Conservation (phyloP, 1,140 invertebrate species). For the Neoseiulus cucumeris region DNA sequence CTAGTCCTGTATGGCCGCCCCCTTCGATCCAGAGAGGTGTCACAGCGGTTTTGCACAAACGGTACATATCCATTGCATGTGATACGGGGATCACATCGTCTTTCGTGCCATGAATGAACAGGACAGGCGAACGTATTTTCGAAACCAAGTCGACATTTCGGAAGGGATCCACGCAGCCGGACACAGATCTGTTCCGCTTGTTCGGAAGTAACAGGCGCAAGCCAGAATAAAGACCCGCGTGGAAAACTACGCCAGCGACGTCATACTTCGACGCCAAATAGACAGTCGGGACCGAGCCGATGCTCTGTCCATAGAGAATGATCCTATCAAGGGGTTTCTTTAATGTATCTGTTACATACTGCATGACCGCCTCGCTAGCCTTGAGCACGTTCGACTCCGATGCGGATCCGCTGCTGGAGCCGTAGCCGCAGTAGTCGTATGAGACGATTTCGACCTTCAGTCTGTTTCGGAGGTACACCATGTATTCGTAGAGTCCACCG, state of each 20-base stretch:
- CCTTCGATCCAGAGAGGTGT: not conserved
- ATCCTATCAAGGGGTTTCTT: conserved; percentile 31
- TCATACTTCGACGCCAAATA: conserved; percentile 32
- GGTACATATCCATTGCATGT: not conserved
- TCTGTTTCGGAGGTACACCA: not conserved
- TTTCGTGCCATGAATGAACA: not conserved
- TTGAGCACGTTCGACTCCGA: conserved; percentile 37
- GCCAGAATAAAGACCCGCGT: not conserved
- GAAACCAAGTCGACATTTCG: not conserved
- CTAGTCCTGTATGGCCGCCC: not conserved
- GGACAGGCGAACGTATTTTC: not conserved
- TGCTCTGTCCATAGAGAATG: conserved; percentile 35
- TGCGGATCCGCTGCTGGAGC: conserved; percentile 26
- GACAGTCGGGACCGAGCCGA: conserved; percentile 33
- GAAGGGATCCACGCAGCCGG: not conserved
- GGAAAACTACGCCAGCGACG: not conserved
- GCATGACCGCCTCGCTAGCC: conserved; percentile 35
- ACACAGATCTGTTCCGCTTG: not conserved
- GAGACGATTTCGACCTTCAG: conserved; percentile 33
- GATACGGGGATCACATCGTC: not conserved
- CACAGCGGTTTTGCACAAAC: not conserved
- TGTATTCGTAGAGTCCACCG: not conserved
- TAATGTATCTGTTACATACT: conserved; percentile 28
- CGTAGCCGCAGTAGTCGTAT: conserved; percentile 35
- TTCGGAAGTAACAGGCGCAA: not conserved